A percentile compares a stretch with the other conserved stretches of the same genome.
Conservation (phyloP, 2,113 vertebrate genomes). For the Cyanoramphus novaezelandiae region DNA sequence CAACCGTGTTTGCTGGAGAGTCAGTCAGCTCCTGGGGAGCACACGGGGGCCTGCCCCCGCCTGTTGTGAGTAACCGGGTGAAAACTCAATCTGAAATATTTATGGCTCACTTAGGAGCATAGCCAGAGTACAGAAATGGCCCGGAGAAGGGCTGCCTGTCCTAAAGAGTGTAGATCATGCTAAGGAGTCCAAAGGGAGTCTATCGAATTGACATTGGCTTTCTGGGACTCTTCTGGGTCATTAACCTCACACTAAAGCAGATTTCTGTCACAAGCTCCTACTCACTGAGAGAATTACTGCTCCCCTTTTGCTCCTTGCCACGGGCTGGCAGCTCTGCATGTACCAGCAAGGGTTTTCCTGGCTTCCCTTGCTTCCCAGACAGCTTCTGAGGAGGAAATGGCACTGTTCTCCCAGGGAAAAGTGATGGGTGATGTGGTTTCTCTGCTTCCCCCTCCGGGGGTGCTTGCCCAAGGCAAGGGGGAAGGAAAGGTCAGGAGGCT, state of each 20-base stretch:
- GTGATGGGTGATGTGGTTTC: neutral
- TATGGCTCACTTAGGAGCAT: constrained; percentile 4
- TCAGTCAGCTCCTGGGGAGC: neutral
- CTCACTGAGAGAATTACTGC: neutral
- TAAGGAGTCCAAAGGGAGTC: constrained; percentile 9
- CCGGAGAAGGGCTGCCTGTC: neutral
- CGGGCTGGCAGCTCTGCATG: neutral
- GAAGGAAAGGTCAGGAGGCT: neutral
- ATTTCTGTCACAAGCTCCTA: constrained; percentile 36
- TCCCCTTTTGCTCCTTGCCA: neutral
- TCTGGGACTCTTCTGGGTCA: constrained; percentile 16
- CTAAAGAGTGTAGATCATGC: neutral
- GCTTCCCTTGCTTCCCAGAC: neutral
- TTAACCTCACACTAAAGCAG: constrained; percentile 22
- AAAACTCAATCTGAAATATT: constrained; percentile 56
- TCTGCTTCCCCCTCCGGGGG: neutral
- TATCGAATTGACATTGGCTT: neutral
- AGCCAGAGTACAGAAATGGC: neutral
- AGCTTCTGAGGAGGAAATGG: fast-evolving
- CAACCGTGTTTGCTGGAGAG: constrained; percentile 15
- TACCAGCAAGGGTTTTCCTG: neutral
- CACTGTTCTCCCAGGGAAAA: neutral
- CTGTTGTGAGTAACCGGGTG: neutral
- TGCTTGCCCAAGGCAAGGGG: neutral
- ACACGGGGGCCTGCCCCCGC: neutral